Evolutionary conservation across 2,888 invertebrate genomes (phyloP).

Genomic region (Stratiomys singularior): DNA sequence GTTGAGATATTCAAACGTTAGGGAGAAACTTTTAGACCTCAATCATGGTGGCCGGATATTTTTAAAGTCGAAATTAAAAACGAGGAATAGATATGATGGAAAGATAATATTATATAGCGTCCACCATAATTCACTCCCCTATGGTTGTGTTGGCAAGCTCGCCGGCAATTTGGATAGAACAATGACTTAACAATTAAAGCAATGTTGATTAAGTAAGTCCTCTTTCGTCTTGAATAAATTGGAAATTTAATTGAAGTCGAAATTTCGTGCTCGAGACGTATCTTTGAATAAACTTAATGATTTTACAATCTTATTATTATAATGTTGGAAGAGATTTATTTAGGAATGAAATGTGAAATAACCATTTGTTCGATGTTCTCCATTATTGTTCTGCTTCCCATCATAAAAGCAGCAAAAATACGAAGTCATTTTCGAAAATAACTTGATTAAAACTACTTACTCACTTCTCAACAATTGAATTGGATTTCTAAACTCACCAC

Average conservation of each 20-base stretch:
- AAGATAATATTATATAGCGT: slow-evolving; percentile 19
- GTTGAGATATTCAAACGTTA: background rate
- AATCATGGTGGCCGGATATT: no score
- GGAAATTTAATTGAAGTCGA: no score
- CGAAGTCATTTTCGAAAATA: slow-evolving; percentile 44
- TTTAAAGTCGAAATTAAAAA: slow-evolving; percentile 16
- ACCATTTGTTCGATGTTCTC: slow-evolving; percentile 32
- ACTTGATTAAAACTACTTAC: slow-evolving; percentile 32
- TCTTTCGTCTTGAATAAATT: background rate
- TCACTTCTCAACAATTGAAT: slow-evolving; percentile 25
- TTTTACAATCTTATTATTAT: background rate
- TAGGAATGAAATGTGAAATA: slow-evolving; percentile 29
- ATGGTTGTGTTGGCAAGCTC: background rate
- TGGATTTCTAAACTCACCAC: slow-evolving; percentile 16
- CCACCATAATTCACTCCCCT: no score
- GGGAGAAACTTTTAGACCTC: no score
- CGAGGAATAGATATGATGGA: slow-evolving; percentile 26
- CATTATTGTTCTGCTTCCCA: background rate
- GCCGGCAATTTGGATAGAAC: slow-evolving; percentile 37
- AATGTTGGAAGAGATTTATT: slow-evolving; percentile 22
- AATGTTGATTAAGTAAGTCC: slow-evolving; percentile 16
- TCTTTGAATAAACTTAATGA: no score
- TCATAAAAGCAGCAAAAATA: slow-evolving; percentile 15
- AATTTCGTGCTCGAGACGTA: no score
- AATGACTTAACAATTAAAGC: slow-evolving; percentile 38